phyloP scores from a whole-genome alignment of 1,140 invertebrate species.

The Ostrea edulis region DNA sequence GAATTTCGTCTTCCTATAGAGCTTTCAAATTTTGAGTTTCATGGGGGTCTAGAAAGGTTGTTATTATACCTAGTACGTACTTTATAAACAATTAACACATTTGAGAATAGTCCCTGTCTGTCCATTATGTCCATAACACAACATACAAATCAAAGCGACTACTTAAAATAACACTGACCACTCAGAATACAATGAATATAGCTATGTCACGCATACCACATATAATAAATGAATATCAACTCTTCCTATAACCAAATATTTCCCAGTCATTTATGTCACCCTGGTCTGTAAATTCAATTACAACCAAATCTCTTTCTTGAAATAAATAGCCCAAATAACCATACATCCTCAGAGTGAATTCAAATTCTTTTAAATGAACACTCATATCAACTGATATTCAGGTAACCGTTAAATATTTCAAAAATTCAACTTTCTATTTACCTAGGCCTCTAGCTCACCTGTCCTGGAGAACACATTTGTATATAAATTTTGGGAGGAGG shows the following conservation, averaged over 20 bases:
- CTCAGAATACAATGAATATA: neutral
- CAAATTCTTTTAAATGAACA: neutral
- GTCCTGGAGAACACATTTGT: neutral
- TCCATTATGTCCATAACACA: neutral
- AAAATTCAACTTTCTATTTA: constrained; percentile 13
- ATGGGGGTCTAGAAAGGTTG: too few relatives aligned
- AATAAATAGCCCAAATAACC: neutral
- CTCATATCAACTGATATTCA: neutral
- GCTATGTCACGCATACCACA: neutral
- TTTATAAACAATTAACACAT: too few relatives aligned
- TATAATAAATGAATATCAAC: constrained; percentile 18
- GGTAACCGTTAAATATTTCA: neutral
- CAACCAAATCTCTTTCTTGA: neutral
- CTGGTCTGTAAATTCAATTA: neutral
- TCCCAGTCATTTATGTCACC: neutral
- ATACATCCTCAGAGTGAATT: neutral
- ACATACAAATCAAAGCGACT: neutral
- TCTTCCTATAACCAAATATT: neutral
- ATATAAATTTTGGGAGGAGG: neutral
- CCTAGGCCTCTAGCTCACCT: neutral
- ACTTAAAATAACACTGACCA: neutral
- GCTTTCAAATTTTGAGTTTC: too few relatives aligned
- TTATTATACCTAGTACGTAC: too few relatives aligned
- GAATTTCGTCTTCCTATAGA: too few relatives aligned
- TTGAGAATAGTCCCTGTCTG: neutral